These are phyloP conservation scores for Eurystomus glaucurus DNA, from an alignment of 2,797 vertebrate species.

Conservation along the genomic window DNA sequence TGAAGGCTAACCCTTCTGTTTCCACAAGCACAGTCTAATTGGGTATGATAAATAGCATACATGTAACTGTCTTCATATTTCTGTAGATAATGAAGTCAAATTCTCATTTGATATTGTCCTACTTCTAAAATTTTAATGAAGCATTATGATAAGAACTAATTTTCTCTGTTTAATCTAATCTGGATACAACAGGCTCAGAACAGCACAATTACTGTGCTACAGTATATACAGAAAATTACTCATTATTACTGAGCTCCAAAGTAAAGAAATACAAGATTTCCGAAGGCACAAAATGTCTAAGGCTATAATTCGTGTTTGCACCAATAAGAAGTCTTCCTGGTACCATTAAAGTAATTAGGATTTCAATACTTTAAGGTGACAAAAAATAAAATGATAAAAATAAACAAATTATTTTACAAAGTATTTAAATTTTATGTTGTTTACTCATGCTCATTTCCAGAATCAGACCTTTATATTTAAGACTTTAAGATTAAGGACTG, in stretches of 20 bases:
- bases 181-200: slow-evolving; percentile 35
- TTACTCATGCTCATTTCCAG: neutral
- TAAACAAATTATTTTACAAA: neutral
- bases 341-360: neutral
- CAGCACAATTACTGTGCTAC: neutral
- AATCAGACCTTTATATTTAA: neutral
- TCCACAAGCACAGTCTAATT: slow-evolving; percentile 29
- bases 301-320: neutral
- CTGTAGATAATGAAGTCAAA: slow-evolving; percentile 52
- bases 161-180: slow-evolving; percentile 68
- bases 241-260: slow-evolving; percentile 40
- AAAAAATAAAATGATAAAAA: neutral
- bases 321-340: neutral
- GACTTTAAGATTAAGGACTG: neutral
- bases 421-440: neutral
- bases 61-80: slow-evolving; percentile 35
- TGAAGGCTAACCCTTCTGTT: neutral
- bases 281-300: neutral
- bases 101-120: slow-evolving; percentile 49
- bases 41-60: slow-evolving; percentile 42
- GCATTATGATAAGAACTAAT: slow-evolving; percentile 61
- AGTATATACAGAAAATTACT: slow-evolving; percentile 18
- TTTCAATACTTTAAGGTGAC: neutral
- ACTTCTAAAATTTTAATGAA: slow-evolving; percentile 69
- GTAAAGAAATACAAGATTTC: slow-evolving; percentile 13